These are phyloP conservation scores for Perizoma affinitatum DNA, from an alignment of 2,888 invertebrate species.

Conservation along the genomic window DNA sequence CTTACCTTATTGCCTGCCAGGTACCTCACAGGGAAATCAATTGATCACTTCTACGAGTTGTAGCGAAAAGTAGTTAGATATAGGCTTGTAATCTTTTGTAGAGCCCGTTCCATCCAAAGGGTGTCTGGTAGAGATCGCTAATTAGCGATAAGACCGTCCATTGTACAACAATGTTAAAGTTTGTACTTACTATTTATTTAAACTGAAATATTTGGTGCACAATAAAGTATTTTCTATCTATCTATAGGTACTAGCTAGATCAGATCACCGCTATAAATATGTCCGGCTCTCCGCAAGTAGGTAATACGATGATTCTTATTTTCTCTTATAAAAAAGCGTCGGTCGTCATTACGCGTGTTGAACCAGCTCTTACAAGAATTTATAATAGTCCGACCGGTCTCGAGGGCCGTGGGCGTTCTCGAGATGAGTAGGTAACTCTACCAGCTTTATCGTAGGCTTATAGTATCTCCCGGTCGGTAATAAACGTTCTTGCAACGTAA, in stretches of 20 bases:
- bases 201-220: too few species aligned
- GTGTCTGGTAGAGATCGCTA: too few species aligned
- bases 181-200: too few species aligned
- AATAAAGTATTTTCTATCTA: too few species aligned
- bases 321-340: conserved; percentile 19
- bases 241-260: background rate
- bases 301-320: conserved; percentile 23
- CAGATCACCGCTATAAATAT: conserved; percentile 6
- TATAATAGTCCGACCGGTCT: conserved; percentile 39
- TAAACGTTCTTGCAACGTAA: conserved; percentile 34
- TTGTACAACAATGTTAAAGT: too few species aligned
- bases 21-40: too few species aligned
- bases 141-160: too few species aligned
- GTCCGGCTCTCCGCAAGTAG: conserved; percentile 1
- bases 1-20: too few species aligned
- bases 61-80: too few species aligned
- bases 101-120: too few species aligned
- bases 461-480: conserved; percentile 26
- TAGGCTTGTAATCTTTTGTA: too few species aligned
- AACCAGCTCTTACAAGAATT: conserved; percentile 37
- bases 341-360: conserved; percentile 24
- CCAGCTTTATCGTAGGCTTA: conserved; percentile 24
- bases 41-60: too few species aligned
- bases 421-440: conserved; percentile 28
- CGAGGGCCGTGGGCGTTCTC: conserved; percentile 36